phyloP scores from a whole-genome alignment of 2,888 invertebrate genomes.

The Drosophila nr. medialis region DNA sequence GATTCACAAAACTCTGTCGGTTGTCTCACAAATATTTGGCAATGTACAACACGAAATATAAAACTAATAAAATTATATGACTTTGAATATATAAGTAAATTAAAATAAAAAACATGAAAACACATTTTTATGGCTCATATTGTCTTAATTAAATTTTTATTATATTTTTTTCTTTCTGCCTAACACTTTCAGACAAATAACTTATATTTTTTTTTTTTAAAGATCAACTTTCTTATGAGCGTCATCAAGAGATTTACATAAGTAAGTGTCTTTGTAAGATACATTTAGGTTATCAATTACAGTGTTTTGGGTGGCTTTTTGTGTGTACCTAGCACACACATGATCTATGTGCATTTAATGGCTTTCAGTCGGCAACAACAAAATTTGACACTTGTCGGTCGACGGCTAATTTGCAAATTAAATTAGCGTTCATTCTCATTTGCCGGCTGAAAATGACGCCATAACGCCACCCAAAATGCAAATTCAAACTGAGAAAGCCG shows the following conservation, averaged over 20 bases:
- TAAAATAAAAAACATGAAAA: neutral
- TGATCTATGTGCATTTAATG: slow-evolving; percentile 30
- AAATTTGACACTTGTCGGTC: slow-evolving; percentile 46
- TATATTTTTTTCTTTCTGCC: neutral
- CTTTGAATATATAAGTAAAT: neutral
- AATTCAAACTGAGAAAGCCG: slow-evolving; percentile 12
- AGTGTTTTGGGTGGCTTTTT: slow-evolving; percentile 1
- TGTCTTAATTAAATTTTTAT: neutral
- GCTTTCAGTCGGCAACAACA: slow-evolving; percentile 40
- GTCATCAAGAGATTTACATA: neutral
- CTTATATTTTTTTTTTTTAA: neutral
- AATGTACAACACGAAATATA: neutral
- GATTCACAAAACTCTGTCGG: neutral
- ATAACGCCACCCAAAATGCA: slow-evolving; percentile 67
- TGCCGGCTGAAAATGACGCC: slow-evolving; percentile 55
- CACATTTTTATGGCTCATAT: neutral
- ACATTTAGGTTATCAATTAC: neutral
- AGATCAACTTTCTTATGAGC: neutral
- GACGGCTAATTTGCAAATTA: slow-evolving; percentile 76
- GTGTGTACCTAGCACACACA: slow-evolving; percentile 21
- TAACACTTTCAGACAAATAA: neutral
- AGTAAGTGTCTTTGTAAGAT: neutral
- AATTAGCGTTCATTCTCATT: slow-evolving; percentile 76
- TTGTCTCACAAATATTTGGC: neutral
- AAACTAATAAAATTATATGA: neutral